Evolutionary conservation across 2,797 vertebrate genomes (phyloP), one percentile per base, ranked within the genome.

Genomic region (Geotria australis): DNA sequence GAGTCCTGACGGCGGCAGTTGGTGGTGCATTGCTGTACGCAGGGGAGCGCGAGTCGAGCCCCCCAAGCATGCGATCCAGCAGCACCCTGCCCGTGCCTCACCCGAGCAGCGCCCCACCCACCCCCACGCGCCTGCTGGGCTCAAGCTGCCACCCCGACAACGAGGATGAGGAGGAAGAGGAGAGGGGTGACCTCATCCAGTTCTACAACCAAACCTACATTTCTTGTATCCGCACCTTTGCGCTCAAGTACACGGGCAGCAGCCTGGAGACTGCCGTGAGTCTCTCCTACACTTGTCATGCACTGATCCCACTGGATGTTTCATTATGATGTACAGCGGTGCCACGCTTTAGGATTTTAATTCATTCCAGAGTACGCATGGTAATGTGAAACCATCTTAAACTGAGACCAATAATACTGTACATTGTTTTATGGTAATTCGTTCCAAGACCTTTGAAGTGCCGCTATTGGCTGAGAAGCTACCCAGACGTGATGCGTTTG

Each of bases 121-220:
- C 81, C 0, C 79, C 80, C 1, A 78, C 76, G 9, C 70, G 60
- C 1, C 61, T 70, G 24, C 24, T 38, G 24, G 24, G 24, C 24
- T 38, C 24, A 38, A 38, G 24, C 24, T 38, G 24, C 38, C 7
- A 9, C 8, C n/a, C 7, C 12, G 9, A n/a, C n/a, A 55, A 55
- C 7, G 51, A 7, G 51, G 9, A 55, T 55, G 12, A 9, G 61
- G 61, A 64, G 58, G 78, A 78, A 59, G 84, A 86, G 62, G 76
- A 86, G 62, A 79, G 86, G 53, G 81, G 83, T 12, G 85, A 96
- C 69, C 80, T 98, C 47, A 93, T 94, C 64, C 81, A 79, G 66
- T 98, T 98, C 67, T 98, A 98, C 69, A 95, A 98, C 58, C 66
- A 70, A 1, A 68, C 93, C 62, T 98, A 78, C 10, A 71, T 98